phyloP scores from a whole-genome alignment of 2,888 invertebrate genomes.

The Acronicta psi region DNA sequence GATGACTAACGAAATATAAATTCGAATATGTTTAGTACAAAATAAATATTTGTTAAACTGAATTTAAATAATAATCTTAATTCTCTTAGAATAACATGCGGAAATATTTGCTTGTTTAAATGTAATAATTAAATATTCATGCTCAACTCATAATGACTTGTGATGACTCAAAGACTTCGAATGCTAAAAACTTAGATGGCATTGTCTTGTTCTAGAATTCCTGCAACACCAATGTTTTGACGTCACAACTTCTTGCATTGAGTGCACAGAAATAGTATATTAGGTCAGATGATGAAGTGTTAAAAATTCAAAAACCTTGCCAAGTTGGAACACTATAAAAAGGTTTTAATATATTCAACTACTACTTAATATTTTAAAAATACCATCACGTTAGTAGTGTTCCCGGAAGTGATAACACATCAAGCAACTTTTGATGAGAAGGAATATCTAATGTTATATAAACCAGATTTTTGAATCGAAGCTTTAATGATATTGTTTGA shows the following conservation, averaged over 20 bases:
- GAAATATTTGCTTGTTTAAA: conserved; percentile 19
- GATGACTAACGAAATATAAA: no score
- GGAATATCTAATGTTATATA: no score
- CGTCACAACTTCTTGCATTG: neutral
- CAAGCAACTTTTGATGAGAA: no score
- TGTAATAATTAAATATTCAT: conserved; percentile 34
- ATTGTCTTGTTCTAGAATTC: conserved; percentile 1
- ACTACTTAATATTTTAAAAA: no score
- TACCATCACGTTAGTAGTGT: no score
- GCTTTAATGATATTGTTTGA: no score
- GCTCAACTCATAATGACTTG: conserved; percentile 16
- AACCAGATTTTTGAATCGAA: no score
- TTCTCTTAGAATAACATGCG: conserved; percentile 4
- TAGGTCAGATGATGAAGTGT: neutral
- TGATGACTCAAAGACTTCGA: conserved; percentile 2
- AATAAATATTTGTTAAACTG: no score
- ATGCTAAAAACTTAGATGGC: neutral
- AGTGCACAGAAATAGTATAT: conserved; percentile 6
- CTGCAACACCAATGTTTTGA: neutral
- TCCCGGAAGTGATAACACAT: no score
- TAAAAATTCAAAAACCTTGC: conserved; percentile 15
- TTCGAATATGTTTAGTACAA: no score
- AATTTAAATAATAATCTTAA: no score
- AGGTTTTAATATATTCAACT: conserved; percentile 5
- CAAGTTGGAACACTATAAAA: conserved; percentile 20